phyloP scores from a whole-genome alignment of 2,113 vertebrate species.

The Steatornis caripensis region DNA sequence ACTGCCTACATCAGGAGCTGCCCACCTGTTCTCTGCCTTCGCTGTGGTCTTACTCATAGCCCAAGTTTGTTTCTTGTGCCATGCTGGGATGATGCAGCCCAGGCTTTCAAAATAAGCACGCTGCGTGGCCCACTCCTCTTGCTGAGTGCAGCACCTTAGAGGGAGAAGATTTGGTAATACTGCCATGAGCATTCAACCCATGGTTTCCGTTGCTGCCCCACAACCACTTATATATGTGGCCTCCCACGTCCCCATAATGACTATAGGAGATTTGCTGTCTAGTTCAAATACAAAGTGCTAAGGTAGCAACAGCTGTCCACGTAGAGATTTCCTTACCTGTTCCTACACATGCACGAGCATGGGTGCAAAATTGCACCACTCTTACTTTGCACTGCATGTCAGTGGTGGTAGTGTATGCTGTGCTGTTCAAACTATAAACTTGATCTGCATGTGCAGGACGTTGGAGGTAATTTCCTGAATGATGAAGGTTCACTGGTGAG shows the following conservation, averaged over 20 bases:
- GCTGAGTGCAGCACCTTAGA: background rate
- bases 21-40: background rate
- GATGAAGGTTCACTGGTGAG: rapidly evolving
- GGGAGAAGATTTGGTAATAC: background rate
- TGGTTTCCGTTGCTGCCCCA: background rate
- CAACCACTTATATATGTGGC: background rate
- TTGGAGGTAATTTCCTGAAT: background rate
- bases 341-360: background rate
- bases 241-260: background rate
- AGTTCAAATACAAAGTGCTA: background rate
- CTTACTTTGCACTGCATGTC: background rate
- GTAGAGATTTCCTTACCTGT: background rate
- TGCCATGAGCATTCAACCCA: background rate
- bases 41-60: background rate
- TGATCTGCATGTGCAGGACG: background rate
- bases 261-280: background rate
- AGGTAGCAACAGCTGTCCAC: background rate
- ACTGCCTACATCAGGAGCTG: background rate
- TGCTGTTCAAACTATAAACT: background rate
- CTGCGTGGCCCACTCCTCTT: background rate
- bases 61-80: background rate
- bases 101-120: background rate
- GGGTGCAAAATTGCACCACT: background rate
- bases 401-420: background rate
- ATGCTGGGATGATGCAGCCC: background rate